phyloP scores from a whole-genome alignment of 2,113 vertebrate species.

The Oplegnathus fasciatus region DNA sequence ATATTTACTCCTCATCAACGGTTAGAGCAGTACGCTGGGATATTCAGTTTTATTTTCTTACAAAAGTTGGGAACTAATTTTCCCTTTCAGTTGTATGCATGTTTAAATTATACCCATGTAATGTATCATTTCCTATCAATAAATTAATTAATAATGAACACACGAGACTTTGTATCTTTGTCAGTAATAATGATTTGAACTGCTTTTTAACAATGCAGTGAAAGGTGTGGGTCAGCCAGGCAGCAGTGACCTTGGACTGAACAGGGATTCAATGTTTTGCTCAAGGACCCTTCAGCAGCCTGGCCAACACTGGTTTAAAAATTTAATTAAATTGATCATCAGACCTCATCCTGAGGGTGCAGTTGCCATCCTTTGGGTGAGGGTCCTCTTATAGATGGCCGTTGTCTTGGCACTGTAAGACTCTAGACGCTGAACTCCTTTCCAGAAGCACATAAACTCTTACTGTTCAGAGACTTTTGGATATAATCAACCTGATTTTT shows the following conservation, averaged over 20 bases:
- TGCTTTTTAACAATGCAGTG: background rate
- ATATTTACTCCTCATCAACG: background rate
- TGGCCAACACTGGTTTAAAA: background rate
- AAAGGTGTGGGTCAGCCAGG: constrained; percentile 6
- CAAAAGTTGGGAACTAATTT: background rate
- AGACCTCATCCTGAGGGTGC: background rate
- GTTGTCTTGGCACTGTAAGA: constrained; percentile 38
- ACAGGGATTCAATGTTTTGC: background rate
- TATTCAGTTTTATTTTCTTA: background rate
- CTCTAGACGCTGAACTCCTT: constrained; percentile 9
- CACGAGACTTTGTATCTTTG: constrained; percentile 27
- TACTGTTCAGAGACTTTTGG: background rate
- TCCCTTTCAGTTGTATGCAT: background rate
- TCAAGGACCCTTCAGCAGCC: background rate
- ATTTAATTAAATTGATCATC: constrained; percentile 2
- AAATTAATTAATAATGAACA: constrained; percentile 35
- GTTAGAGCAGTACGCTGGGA: too few species aligned
- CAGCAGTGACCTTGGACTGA: background rate
- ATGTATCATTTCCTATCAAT: constrained; percentile 34
- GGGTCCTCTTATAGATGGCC: background rate
- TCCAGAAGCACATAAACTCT: constrained; percentile 9
- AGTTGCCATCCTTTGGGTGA: background rate
- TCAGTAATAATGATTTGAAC: background rate
- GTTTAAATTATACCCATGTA: constrained; percentile 6
- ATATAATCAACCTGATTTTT: background rate